Evolutionary conservation across 1,140 invertebrate species (phyloP), one percentile per base, ranked within the genome.

Genomic region (Lasaia peninsularis): DNA sequence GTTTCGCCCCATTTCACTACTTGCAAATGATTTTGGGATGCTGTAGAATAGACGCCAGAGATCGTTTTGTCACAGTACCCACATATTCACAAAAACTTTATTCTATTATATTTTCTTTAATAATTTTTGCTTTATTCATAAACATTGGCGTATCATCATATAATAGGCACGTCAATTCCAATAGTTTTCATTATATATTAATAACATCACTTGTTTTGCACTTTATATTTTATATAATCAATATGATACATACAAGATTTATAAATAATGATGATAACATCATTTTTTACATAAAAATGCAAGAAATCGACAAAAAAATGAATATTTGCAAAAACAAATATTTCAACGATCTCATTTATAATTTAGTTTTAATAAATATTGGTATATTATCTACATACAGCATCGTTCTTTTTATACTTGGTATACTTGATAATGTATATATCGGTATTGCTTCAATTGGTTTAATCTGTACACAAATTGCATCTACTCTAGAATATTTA

Each of bases 291-390:
- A 54, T 82, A 9, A 61, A 72, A 62, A 62, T 79, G 50, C 78
- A 85, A 58, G 58, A 75, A 52, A 69, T 82, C 1, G 81, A 85
- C 52, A 62, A 73, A 16, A 50, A 67, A 18, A 62, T 85, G 64
- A 67, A 67, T n/a, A 60, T 80, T 9, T 56, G 75, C 18, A 51
- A 61, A 4, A 74, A 69, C 9, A 52, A 55, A 20, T 28, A 44
- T 12, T 52, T 75, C 0, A 65, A 73, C 35, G 14, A 44, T 4
- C 14, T 65, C 0, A n/a, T 69, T 21, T 67, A 55, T 34, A 52
- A 57, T 35, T 18, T 50, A 2, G 74, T 76, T 58, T 11, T 59
- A 14, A 2, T 50, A 6, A 59, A 69, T 7, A 11, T 77, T 6
- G 1, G 16, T 0, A 1, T 60, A 20, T 16, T 57, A 8, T 49